Base-by-base conservation (phyloP, 2,888 invertebrate genomes). In the Zhuqinia jingwanae region DNA sequence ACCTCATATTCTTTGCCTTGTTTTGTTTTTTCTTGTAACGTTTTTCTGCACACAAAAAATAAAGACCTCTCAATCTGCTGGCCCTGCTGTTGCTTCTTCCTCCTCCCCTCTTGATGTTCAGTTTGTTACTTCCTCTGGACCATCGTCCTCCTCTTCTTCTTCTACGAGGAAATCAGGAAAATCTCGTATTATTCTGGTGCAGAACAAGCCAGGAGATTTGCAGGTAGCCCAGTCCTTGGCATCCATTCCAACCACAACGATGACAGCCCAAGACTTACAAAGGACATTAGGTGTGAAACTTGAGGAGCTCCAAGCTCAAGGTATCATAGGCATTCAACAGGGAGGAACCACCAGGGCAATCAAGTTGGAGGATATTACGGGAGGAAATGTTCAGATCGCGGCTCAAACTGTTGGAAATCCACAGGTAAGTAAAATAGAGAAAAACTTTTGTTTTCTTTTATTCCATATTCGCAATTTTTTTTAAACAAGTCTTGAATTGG, bases 241-340 rank as follows among this genome's bases (percentile, higher is more conserved):
- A 1, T 89, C 90, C n/a, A 87, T 90, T 75, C 90, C 76, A 22
- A 8, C 36, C 36, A 56, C 84, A 17, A 79, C 89, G 10, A 78
- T 90, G 53, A 88, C 90, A 2, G 84, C 89, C 11, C 87, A 86
- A 36, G 90, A 90, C n/a, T 82, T 90, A 17, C 88, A 88, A 60
- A 65, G 90, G 17, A 89, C 89, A 5, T 63, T 90, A 1, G 90
- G 90, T n/a, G 78, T 90, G 13, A 90, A 90, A 76, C 36, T 90
- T 15, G 90, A 90, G 56, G 90, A 90, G 77, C 85, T 90, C 15
- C 90, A 90, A 56, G 89, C 82, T 17, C 89, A 89, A 56, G 89
- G 89, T 45, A 73, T 90, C 5, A 89, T 90, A 20, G 89, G 89
- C 10, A 88, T 89, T 45, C 88, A 88, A 63, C 87, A 88, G 36